These are phyloP conservation scores for Forpus xanthops DNA, from an alignment of 2,797 vertebrate species.

Conservation along the genomic window DNA sequence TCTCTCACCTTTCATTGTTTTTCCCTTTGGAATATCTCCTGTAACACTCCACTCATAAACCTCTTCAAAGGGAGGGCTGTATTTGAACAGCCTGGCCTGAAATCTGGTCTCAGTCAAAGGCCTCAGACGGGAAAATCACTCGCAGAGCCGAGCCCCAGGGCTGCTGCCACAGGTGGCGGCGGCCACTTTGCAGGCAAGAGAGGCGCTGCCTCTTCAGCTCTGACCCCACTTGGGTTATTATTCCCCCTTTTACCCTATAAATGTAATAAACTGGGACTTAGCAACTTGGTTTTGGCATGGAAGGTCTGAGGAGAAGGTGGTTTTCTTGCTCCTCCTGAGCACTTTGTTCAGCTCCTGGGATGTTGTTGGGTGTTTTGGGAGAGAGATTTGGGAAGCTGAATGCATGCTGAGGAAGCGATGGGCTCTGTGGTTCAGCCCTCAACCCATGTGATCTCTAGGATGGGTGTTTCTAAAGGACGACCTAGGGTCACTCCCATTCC, in stretches of 20 bases:
- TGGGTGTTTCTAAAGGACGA: not conserved
- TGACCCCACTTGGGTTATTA: not conserved
- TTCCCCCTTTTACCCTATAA: slow-evolving; percentile 26
- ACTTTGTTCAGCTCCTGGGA: not conserved
- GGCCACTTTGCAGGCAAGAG: not conserved
- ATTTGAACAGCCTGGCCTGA: slow-evolving; percentile 43
- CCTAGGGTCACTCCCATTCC: not conserved
- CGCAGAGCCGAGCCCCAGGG: slow-evolving; percentile 30
- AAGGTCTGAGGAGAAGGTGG: not conserved
- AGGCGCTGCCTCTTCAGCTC: not conserved
- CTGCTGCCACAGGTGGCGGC: slow-evolving; percentile 56
- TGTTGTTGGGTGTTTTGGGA: not conserved
- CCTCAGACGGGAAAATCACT: slow-evolving; percentile 61
- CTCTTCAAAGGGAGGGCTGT: slow-evolving; percentile 35
- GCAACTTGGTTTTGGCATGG: not conserved
- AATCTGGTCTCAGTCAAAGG: slow-evolving; percentile 65
- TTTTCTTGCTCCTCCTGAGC: not conserved
- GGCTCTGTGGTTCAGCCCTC: not conserved
- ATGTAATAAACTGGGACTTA: slow-evolving; percentile 41
- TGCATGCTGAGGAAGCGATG: rapidly evolving
- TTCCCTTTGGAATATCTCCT: slow-evolving; percentile 66
- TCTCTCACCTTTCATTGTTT: slow-evolving; percentile 61
- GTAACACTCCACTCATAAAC: slow-evolving; percentile 58
- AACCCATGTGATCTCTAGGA: not conserved
- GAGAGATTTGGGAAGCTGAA: not conserved